Evolutionary conservation across 1,140 invertebrate species (phyloP), one percentile per base, ranked within the genome.

Genomic region (Phortica variegata): DNA sequence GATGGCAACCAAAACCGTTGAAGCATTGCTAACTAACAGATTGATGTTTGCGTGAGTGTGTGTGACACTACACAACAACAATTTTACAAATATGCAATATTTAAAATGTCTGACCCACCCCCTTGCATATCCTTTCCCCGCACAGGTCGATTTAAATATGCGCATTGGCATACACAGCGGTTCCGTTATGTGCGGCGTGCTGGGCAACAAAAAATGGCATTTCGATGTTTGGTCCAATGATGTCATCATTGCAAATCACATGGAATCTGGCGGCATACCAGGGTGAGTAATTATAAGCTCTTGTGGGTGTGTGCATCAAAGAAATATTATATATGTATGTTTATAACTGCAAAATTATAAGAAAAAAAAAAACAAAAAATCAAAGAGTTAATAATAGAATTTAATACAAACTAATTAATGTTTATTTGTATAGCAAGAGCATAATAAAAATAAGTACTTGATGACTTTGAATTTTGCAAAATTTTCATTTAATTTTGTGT

Each of bases 191-290:
- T 97, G 93, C 75, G 94, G 95, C 4, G 93, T 97, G 29, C 82
- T 97, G 10, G 95, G 95, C 1, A 84, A 95, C 19, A 81, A 89
- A 58, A 94, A 96, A 75, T 98, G 95, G 90, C 95, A 97, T 77
- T 98, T 98, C 78, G 95, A 98, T 77, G 92, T 98, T 3, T 98
- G 94, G 94, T 96, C 93, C 8, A 93, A 96, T 77, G 96, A 98
- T 78, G 95, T 98, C 58, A 96, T 92, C 6, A 79, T 98, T 45
- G 95, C 95, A n/a, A 98, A 98, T 79, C 91, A 94, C 69, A 89
- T 98, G 84, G 95, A 98, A 80, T 92, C 92, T 49, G 93, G 92
- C 8, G 95, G 95, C 7, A 85, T 93, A 56, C 91, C 94, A 9
- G 95, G 94, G 87, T 91, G 83, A 78, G 73, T 68, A 29, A 31